phyloP scores from a whole-genome alignment of 2,888 invertebrate species.

The Drosophila siamana region DNA sequence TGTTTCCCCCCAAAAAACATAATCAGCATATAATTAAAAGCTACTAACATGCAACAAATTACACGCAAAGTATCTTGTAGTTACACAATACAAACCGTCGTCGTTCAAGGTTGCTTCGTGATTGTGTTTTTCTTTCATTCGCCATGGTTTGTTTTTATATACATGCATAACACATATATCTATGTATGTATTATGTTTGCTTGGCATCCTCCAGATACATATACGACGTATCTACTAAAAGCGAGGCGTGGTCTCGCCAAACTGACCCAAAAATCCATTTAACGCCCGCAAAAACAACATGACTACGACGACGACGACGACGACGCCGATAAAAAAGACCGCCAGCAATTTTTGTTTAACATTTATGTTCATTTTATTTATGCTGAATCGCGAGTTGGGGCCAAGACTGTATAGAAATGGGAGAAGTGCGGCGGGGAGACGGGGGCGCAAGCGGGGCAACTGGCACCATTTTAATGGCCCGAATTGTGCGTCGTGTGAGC shows the following conservation, averaged over 20 bases:
- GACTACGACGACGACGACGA: constrained; percentile 5
- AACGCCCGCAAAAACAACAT: constrained; percentile 29
- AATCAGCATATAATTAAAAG: constrained; percentile 80
- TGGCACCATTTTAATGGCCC: constrained; percentile 56
- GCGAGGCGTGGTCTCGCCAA: constrained; percentile 42
- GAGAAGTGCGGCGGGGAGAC: not conserved
- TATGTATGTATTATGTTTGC: not conserved
- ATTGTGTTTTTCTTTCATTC: constrained; percentile 29
- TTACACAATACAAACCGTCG: constrained; percentile 47
- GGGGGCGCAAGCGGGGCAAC: constrained; percentile 14
- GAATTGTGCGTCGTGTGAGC: constrained; percentile 38
- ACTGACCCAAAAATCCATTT: constrained; percentile 68
- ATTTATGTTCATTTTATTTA: constrained; percentile 28
- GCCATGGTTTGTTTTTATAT: not conserved
- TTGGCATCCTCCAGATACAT: constrained; percentile 25
- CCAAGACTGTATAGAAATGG: not conserved
- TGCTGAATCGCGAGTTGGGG: constrained; percentile 1
- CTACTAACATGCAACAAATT: constrained; percentile 78
- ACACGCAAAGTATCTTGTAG: constrained; percentile 71
- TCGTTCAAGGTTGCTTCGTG: constrained; percentile 46
- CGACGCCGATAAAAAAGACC: constrained; percentile 37
- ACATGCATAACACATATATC: too few species aligned
- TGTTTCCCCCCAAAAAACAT: constrained; percentile 58
- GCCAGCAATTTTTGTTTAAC: constrained; percentile 30
- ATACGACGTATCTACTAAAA: not conserved